Evolutionary conservation across 2,113 vertebrate genomes (phyloP).

Genomic region (Neogobius melanostomus): DNA sequence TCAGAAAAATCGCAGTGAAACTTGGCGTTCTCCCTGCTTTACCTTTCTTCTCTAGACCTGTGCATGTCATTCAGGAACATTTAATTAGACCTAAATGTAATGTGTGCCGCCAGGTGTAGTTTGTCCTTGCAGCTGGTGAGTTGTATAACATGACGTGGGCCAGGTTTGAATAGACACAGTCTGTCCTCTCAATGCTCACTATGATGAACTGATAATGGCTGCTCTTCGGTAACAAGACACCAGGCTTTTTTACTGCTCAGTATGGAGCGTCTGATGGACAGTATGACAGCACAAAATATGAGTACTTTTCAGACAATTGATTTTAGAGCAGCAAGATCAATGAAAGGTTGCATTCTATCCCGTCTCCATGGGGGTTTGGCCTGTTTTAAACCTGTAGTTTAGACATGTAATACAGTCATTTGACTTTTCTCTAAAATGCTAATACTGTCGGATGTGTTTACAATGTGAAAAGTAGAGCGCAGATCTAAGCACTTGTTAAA

Average conservation of each 20-base stretch:
- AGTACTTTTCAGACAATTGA: too few species aligned
- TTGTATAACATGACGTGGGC: constrained; percentile 34
- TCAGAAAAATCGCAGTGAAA: too few species aligned
- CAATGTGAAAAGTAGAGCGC: too few species aligned
- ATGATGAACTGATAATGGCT: constrained; percentile 23
- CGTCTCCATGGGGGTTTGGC: too few species aligned
- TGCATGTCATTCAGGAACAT: not conserved
- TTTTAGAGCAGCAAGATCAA: too few species aligned
- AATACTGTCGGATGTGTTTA: too few species aligned
- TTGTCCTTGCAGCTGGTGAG: constrained; percentile 27
- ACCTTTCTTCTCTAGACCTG: not conserved
- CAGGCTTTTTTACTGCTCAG: constrained; percentile 17
- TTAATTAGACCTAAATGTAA: not conserved
- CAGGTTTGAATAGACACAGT: constrained; percentile 33
- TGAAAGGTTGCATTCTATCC: too few species aligned
- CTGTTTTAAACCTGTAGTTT: too few species aligned
- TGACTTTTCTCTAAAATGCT: too few species aligned
- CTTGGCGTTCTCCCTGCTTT: too few species aligned
- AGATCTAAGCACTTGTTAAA: too few species aligned
- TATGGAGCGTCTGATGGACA: not conserved
- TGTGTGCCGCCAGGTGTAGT: not conserved
- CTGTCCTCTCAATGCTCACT: constrained; percentile 18
- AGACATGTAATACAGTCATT: too few species aligned
- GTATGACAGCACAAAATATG: not conserved
- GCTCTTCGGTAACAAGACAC: constrained; percentile 31